Percentiles rank a stretch among this genome's conserved stretches.
phyloP scores from a whole-genome alignment of 1,140 invertebrate genomes.

The Conopomorpha cramerella region DNA sequence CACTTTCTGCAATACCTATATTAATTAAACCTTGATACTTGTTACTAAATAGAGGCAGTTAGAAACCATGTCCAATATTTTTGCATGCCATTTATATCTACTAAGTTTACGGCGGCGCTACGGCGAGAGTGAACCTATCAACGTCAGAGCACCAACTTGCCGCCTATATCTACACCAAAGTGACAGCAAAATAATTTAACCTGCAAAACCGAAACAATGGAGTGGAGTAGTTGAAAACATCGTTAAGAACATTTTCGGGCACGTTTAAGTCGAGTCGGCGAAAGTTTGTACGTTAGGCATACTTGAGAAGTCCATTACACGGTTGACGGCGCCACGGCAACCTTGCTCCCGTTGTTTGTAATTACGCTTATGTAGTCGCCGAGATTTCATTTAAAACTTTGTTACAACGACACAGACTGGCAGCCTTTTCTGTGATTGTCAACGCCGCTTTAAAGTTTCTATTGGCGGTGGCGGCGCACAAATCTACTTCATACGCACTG shows the following conservation, averaged over 20 bases:
- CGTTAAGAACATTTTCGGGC: constrained; percentile 50
- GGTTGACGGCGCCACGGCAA: constrained; percentile 36
- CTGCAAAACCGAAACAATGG: constrained; percentile 28
- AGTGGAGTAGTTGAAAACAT: constrained; percentile 52
- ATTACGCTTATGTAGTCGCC: constrained; percentile 44
- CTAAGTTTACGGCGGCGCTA: no score
- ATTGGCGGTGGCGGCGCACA: neutral
- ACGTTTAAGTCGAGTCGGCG: constrained; percentile 38
- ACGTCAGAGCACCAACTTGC: no score
- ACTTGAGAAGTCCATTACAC: constrained; percentile 58
- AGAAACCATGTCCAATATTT: no score
- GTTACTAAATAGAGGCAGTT: no score
- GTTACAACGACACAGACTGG: constrained; percentile 29
- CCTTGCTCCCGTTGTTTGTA: constrained; percentile 39
- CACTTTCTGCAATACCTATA: no score
- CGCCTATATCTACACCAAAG: constrained; percentile 2
- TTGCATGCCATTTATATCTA: no score
- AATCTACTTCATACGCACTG: neutral
- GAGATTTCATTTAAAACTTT: constrained; percentile 56
- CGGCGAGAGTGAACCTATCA: no score
- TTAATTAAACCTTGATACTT: no score
- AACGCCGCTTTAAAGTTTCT: constrained; percentile 15
- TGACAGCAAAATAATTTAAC: constrained; percentile 32
- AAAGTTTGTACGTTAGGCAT: constrained; percentile 54
- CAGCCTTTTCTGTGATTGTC: constrained; percentile 26